Base-by-base conservation (phyloP, 2,113 vertebrate species). In the Cyrtonyx montezumae region DNA sequence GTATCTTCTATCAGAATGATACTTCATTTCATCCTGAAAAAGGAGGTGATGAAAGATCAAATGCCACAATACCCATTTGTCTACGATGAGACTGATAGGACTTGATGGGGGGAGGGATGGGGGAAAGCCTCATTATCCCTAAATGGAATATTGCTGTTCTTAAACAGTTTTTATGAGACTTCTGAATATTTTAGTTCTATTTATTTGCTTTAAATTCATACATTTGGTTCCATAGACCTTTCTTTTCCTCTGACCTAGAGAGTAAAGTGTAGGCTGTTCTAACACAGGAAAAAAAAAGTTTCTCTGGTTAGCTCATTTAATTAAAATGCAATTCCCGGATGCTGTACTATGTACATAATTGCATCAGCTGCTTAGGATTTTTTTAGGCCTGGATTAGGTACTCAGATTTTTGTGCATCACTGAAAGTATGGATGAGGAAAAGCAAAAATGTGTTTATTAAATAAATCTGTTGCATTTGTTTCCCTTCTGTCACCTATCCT, bases 301-400 rank as follows among this genome's bases (percentile, higher is more conserved):
- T 89, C 48, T 48, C 36, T 61, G 34, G 8, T 45, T 51, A 80
- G 13, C 23, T 77, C 10, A 45, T 76, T 77, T 76, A 78, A 79
- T 74, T 34, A 83, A 85, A 84, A 85, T 70, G 11, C 30, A 17
- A 2, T 78, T 78, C 59, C 48, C 40, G 34, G 58, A 6, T 77
- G 8, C n/a, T 93, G 26, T 56, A n/a, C 34, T 36, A 4, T n/a
- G 25, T 62, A 32, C 1, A 0, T 76, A 17, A 15, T 86, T 74
- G 8, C 61, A 75, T 58, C 37, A 68, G 62, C 66, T 65, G 45
- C 83, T 79, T 45, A 81, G 69, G 73, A 65, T 89, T 88, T 8
- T 65, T 65, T 83, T 90, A 80, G 69, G n/a, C 36, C 62, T 92
- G 67, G 26, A 49, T 89, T 92, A 89, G 66, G 19, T 71, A 65